Evolutionary conservation across 1,140 invertebrate genomes (phyloP), one percentile per base, ranked within the genome.

Genomic region (Camponotus pennsylvanicus): DNA sequence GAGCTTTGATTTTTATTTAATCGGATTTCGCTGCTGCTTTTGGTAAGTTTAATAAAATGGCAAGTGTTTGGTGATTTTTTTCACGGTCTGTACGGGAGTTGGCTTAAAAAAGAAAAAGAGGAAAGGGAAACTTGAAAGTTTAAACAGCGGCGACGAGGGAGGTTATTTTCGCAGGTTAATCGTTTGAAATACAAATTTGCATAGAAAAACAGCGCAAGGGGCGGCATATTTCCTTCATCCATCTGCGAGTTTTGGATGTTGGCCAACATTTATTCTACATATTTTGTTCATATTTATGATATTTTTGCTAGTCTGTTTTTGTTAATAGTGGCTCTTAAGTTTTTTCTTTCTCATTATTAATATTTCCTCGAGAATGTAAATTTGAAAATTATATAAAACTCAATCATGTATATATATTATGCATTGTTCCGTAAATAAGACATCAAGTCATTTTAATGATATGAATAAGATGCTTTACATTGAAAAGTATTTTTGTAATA

Each of bases 171-270:
- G 6, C 77, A 85, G 77, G 70, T 89, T 92, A 92, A 92, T 92
- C 88, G 83, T 87, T 88, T 63, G 85, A 85, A 91, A 90, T 90
- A 86, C 66, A 86, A 87, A 92, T 90, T 92, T 89, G 71, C 90
- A 92, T 90, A 89, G 86, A 86, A 88, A 92, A 92, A 91, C 85
- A 90, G 52, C 34, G 64, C 61, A 21, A 76, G 69, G 34, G 42
- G 69, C 49, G 40, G 67, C 34, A 49, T 84, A 64, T 18, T 52
- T 67, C n/a, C 32, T 32, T 27, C 27, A 70, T 71, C 18, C 32
- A 87, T 61, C 32, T 21, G 42, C 52, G 52, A 82, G 32, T 84
- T 88, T 88, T n/a, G 78, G 34, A 37, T 87, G 40, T 87, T 85
- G 71, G 57, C 15, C 4, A 42, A 84, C 21, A 13, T 15, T 69